phyloP scores from a whole-genome alignment of 2,113 vertebrate species.

The Xiphophorus maculatus region DNA sequence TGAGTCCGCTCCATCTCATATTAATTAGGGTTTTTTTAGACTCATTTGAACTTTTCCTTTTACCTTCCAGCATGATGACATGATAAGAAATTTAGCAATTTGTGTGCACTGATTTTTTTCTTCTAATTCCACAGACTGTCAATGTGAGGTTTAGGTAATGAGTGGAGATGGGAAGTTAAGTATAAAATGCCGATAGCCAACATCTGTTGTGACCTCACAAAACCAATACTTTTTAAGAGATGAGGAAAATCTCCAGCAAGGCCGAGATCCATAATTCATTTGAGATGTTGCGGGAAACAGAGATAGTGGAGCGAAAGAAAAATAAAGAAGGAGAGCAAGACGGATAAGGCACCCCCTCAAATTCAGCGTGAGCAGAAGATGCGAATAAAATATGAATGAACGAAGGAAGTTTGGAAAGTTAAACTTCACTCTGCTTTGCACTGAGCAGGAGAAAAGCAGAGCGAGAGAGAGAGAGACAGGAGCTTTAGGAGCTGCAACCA shows the following conservation, averaged over 20 bases:
- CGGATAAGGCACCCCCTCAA: conserved; percentile 47
- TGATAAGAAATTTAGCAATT: neutral
- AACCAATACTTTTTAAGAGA: conserved; percentile 32
- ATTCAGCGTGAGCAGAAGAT: conserved; percentile 68
- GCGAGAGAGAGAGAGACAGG: conserved; percentile 6
- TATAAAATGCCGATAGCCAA: neutral
- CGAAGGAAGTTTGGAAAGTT: conserved; percentile 65
- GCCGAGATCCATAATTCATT: conserved; percentile 75
- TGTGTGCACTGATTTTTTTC: neutral
- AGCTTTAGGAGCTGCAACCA: conserved; percentile 60
- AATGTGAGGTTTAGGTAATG: neutral
- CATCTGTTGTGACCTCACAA: conserved; percentile 14
- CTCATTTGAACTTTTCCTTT: neutral
- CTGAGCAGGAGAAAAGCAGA: conserved; percentile 26
- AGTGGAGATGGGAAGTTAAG: neutral
- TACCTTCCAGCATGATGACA: neutral
- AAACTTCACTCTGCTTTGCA: conserved; percentile 54
- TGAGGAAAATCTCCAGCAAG: conserved; percentile 59
- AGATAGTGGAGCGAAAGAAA: conserved; percentile 29
- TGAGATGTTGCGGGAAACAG: conserved; percentile 65
- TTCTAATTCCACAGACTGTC: neutral
- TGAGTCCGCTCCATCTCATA: neutral
- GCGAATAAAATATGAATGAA: conserved; percentile 81
- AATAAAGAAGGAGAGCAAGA: conserved; percentile 11
- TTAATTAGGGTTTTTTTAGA: neutral